Evolutionary conservation across 2,113 vertebrate genomes (phyloP).

Genomic region (Scomber japonicus): DNA sequence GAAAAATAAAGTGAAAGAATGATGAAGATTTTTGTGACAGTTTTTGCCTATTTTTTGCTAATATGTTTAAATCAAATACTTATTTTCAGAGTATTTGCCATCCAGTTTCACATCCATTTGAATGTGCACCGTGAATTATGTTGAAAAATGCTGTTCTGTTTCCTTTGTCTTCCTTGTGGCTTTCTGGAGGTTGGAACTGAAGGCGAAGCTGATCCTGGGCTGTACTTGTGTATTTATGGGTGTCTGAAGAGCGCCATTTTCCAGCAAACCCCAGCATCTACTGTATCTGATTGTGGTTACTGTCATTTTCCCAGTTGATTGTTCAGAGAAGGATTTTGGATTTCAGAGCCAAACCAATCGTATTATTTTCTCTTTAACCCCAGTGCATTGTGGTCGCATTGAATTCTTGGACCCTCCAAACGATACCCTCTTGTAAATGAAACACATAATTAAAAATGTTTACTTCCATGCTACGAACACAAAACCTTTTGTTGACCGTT

Average conservation of each 20-base stretch:
- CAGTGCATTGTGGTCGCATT: slow-evolving; percentile 66
- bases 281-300: slow-evolving; percentile 69
- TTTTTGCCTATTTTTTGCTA: neutral
- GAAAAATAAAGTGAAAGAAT: neutral
- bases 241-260: slow-evolving; percentile 59
- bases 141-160: slow-evolving; percentile 28
- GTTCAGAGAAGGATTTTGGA: slow-evolving; percentile 57
- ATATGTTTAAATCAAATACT: neutral
- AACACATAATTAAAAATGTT: slow-evolving; percentile 78
- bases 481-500: slow-evolving; percentile 68
- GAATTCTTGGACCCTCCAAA: slow-evolving; percentile 64
- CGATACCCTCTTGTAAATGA: slow-evolving; percentile 65
- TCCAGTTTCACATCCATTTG: no score
- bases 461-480: slow-evolving; percentile 67
- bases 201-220: slow-evolving; percentile 39
- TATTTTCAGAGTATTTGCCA: neutral
- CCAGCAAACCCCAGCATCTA: slow-evolving; percentile 64
- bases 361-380: slow-evolving; percentile 75
- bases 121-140: no score
- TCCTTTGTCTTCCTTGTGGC: slow-evolving; percentile 49
- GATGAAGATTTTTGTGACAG: neutral
- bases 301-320: slow-evolving; percentile 69
- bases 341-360: slow-evolving; percentile 68
- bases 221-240: slow-evolving; percentile 66
- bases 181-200: slow-evolving; percentile 34